These are phyloP conservation scores for Cinclus cinclus DNA, from an alignment of 2,113 vertebrate species.

Conservation along the genomic window DNA sequence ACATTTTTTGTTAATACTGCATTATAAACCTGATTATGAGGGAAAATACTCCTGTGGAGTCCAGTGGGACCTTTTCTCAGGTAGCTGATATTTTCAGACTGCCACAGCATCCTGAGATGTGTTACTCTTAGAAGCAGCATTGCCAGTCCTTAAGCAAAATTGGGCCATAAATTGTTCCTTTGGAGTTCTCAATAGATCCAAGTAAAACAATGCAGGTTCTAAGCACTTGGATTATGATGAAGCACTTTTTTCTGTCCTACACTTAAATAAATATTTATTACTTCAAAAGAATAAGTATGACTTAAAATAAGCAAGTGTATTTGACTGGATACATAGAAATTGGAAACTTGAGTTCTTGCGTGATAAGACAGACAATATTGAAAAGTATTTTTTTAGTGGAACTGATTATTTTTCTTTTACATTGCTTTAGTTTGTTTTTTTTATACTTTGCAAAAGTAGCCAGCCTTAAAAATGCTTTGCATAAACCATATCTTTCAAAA, in stretches of 20 bases:
- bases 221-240: slow-evolving; percentile 23
- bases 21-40: slow-evolving; percentile 11
- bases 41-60: neutral
- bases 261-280: neutral
- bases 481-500: neutral
- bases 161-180: slow-evolving; percentile 32
- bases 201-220: neutral
- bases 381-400: neutral
- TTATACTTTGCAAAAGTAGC: neutral
- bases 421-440: neutral
- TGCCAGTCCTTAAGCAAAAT: slow-evolving; percentile 12
- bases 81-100: neutral
- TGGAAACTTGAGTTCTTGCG: neutral
- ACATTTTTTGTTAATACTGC: neutral
- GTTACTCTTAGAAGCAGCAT: neutral
- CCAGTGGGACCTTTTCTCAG: neutral
- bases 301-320: neutral
- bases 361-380: neutral
- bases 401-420: neutral
- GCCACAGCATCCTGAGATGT: neutral
- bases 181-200: neutral
- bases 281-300: neutral
- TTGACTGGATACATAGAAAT: neutral
- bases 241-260: neutral
- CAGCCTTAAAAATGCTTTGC: neutral